Percentiles rank a stretch among this genome's conserved stretches.
These are phyloP conservation scores for Pseudanteris insignis DNA, from an alignment of 2,888 invertebrate genomes.

Conservation along the genomic window DNA sequence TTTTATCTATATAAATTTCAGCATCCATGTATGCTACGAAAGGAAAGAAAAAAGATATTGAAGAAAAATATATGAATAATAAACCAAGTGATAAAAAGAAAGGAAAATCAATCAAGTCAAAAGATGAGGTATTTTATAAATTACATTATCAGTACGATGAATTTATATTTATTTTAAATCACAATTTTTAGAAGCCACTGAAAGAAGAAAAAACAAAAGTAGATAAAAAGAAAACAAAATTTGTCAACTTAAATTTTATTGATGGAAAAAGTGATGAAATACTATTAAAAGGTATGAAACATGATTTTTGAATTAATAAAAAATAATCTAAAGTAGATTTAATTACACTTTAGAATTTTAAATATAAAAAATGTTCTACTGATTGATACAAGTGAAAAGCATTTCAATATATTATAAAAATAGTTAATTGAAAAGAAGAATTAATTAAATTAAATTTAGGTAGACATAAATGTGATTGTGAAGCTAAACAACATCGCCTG, in stretches of 20 bases:
- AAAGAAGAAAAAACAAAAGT: constrained; percentile 36
- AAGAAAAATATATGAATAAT: constrained; percentile 46
- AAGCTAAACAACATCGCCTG: constrained; percentile 88
- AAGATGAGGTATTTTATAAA: constrained; percentile 36
- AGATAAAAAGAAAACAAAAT: constrained; percentile 76
- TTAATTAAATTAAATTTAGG: too few species aligned
- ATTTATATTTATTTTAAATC: too few species aligned
- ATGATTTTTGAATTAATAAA: too few species aligned
- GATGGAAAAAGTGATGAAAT: constrained; percentile 72
- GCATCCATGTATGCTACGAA: too few species aligned
- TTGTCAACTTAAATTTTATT: constrained; percentile 77
- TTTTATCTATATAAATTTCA: too few species aligned
- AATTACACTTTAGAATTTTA: too few species aligned
- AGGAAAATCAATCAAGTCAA: constrained; percentile 50
- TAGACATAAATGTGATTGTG: constrained; percentile 89
- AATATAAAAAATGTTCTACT: neutral
- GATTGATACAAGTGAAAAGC: too few species aligned
- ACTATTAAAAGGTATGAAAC: constrained; percentile 68
- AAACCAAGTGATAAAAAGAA: constrained; percentile 60
- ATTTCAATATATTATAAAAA: too few species aligned
- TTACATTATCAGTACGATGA: too few species aligned
- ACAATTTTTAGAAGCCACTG: too few species aligned
- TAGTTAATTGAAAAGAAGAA: too few species aligned
- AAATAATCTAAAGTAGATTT: too few species aligned
- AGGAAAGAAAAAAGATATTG: constrained; percentile 55